Evolutionary conservation across 2,888 invertebrate genomes (phyloP).

Genomic region (Abrostola tripartita): DNA sequence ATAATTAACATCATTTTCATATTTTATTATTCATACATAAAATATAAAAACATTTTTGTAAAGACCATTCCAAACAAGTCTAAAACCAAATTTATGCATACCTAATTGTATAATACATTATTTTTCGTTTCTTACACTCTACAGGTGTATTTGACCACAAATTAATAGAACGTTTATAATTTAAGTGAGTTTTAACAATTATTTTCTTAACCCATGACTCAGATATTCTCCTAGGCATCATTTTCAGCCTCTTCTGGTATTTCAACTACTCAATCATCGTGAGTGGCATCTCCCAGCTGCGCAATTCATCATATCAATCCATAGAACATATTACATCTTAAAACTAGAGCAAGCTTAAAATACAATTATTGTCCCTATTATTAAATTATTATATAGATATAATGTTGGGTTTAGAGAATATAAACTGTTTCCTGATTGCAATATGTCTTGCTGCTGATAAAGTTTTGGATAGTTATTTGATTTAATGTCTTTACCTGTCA

Average conservation of each 20-base stretch:
- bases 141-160: neutral
- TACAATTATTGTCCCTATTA: slow-evolving; percentile 44
- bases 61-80: too few species aligned
- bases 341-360: slow-evolving; percentile 32
- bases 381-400: slow-evolving; percentile 50
- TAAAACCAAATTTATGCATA: too few species aligned
- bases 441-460: too few species aligned
- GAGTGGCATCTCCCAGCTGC: slow-evolving; percentile 61
- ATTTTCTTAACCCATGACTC: slow-evolving; percentile 62
- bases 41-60: too few species aligned
- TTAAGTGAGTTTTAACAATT: neutral
- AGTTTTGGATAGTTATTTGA: too few species aligned
- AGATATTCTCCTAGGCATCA: slow-evolving; percentile 73
- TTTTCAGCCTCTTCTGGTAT: slow-evolving; percentile 77
- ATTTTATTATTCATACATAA: too few species aligned
- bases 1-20: too few species aligned
- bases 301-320: slow-evolving; percentile 38
- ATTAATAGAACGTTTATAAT: neutral
- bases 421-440: neutral
- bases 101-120: too few species aligned
- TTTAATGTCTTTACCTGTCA: too few species aligned
- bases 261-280: slow-evolving; percentile 80
- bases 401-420: slow-evolving; percentile 15
- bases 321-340: slow-evolving; percentile 46
- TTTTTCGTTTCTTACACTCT: too few species aligned